A percentile compares a stretch with the other conserved stretches of the same genome.
phyloP scores from a whole-genome alignment of 2,888 invertebrate species.

The Lypha dubia region DNA sequence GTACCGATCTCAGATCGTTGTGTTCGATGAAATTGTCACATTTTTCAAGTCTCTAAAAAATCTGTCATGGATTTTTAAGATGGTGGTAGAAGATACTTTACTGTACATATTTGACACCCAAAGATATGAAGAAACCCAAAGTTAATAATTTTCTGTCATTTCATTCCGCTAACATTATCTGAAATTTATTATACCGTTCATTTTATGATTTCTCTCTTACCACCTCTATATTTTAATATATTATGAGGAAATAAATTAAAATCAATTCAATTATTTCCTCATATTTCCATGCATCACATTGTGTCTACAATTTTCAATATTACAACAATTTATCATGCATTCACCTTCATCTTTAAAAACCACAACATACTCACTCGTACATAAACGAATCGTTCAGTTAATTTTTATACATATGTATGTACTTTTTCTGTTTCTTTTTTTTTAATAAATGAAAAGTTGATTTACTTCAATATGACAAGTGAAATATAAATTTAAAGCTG shows the following conservation, averaged over 20 bases:
- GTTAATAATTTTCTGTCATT: too few relatives aligned
- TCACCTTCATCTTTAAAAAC: constrained; percentile 43
- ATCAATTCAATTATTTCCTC: constrained; percentile 35
- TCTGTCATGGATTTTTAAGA: too few relatives aligned
- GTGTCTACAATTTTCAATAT: constrained; percentile 14
- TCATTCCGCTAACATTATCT: background rate
- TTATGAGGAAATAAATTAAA: constrained; percentile 22
- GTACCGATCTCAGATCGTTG: too few relatives aligned
- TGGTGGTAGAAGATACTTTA: too few relatives aligned
- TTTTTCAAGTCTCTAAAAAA: too few relatives aligned
- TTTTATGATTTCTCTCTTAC: too few relatives aligned
- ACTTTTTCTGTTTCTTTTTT: constrained; percentile 38
- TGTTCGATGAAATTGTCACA: too few relatives aligned
- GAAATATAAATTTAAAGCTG: constrained; percentile 36
- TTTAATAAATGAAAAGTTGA: constrained; percentile 56
- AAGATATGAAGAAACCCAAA: too few relatives aligned
- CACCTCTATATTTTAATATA: background rate
- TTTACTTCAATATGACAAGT: constrained; percentile 45
- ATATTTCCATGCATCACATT: background rate
- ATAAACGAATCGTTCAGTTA: background rate
- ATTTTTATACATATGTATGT: too few relatives aligned
- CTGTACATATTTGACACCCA: too few relatives aligned
- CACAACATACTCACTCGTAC: too few relatives aligned
- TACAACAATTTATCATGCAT: constrained; percentile 38
- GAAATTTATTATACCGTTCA: background rate